phyloP scores from a whole-genome alignment of 2,888 invertebrate genomes.

The Caenorhabditis zanzibari region DNA sequence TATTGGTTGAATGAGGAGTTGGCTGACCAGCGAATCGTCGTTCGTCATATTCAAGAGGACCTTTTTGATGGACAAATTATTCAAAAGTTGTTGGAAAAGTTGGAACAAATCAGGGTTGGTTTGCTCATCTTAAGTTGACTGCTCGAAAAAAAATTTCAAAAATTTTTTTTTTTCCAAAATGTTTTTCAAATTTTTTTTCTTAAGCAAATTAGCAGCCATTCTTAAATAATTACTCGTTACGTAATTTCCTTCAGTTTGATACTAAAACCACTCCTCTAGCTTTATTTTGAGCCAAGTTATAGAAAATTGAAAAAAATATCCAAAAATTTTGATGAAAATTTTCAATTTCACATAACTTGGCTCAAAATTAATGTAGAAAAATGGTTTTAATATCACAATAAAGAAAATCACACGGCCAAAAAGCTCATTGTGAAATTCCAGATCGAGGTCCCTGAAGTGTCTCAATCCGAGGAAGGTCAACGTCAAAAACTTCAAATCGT shows the following conservation, averaged over 20 bases:
- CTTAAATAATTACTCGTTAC: too few relatives aligned
- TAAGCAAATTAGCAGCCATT: too few relatives aligned
- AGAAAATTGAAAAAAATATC: too few relatives aligned
- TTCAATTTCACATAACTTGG: too few relatives aligned
- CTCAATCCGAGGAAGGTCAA: slow-evolving; percentile 98
- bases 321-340: too few relatives aligned
- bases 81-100: slow-evolving; percentile 87
- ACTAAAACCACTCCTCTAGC: neutral
- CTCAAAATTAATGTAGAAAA: too few relatives aligned
- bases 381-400: too few relatives aligned
- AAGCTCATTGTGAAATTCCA: too few relatives aligned
- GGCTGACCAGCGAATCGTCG: slow-evolving; percentile 96
- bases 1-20: slow-evolving; percentile 99
- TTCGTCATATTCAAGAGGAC: slow-evolving; percentile 95
- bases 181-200: neutral
- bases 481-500: slow-evolving; percentile 93
- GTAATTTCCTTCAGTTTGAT: neutral
- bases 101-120: slow-evolving; percentile 78
- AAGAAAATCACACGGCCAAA: too few relatives aligned
- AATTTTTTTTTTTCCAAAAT: neutral
- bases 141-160: neutral
- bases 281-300: slow-evolving; percentile 11
- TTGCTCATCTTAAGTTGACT: neutral
- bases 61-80: slow-evolving; percentile 96
- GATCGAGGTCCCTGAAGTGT: slow-evolving; percentile 97